Percentiles rank a stretch among this genome's conserved stretches.
Evolutionary conservation across 2,888 invertebrate species (phyloP).

Genomic region (Tenthredo amoena): DNA sequence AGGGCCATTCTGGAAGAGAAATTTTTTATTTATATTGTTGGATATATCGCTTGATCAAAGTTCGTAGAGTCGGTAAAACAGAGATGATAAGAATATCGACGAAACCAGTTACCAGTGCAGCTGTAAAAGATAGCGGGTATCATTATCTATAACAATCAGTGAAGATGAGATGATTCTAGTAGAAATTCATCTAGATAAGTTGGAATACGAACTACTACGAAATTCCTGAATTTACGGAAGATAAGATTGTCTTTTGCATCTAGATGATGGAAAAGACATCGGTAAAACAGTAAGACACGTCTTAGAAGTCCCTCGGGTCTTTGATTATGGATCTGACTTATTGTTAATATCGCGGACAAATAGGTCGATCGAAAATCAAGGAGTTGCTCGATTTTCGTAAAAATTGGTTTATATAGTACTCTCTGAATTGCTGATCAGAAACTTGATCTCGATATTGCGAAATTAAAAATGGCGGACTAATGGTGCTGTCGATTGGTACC

Average conservation of each 20-base stretch:
- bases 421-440: background rate
- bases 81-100: background rate
- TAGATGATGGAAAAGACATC: no score
- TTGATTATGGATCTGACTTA: no score
- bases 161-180: no score
- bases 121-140: background rate
- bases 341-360: no score
- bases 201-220: background rate
- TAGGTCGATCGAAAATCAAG: no score
- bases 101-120: background rate
- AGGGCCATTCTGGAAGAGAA: constrained; percentile 66
- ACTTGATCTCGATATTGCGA: background rate
- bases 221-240: no score
- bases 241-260: no score
- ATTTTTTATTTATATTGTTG: constrained; percentile 4
- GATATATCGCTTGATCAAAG: background rate
- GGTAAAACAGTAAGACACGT: no score
- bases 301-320: no score
- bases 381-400: no score
- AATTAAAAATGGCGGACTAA: background rate
- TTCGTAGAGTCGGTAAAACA: background rate
- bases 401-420: no score
- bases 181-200: background rate
- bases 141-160: background rate
- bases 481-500: no score